Evolutionary conservation across 2,888 invertebrate species (phyloP), one percentile per base, ranked within the genome.

Genomic region (Blastobasis lacticolella): DNA sequence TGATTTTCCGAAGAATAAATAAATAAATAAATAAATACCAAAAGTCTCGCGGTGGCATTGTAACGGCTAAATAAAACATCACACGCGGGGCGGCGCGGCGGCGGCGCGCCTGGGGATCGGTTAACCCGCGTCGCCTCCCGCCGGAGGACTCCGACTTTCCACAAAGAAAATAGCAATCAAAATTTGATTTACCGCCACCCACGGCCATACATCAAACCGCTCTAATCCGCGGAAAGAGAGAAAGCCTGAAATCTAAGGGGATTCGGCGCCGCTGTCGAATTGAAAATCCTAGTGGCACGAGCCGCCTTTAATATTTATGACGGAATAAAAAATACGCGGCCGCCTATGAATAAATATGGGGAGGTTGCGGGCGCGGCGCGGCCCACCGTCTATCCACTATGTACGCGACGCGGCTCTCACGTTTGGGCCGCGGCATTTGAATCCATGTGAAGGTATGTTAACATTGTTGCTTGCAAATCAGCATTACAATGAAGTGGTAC

Each of bases 161-260:
- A 85, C 85, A 86, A 85, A 86, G 86, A 86, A 87, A 87, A 86
- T 85, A 80, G 75, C 88, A 88, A 88, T 88, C 87, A 85, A 87
- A 87, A 88, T 88, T 88, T 87, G 87, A 87, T 88, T 88, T 88
- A 88, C 88, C 79, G 86, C 84, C 82, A 78, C 86, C 83, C 81
- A 78, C 78, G 81, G 85, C 85, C 77, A 74, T 83, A 85, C 82
- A 84, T 82, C 84, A 84, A 75, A 75, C 79, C 78, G 66, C 76
- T 79, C 77, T 85, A 84, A 87, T 85, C 83, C 83, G 78, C 74
- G 76, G 78, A 81, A 79, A 77, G 75, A 79, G 69, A 73, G 74
- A 73, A 79, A 77, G 73, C 83, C 82, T 80, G 77, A 78, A 81
- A 76, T 82, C 78, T 82, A 77, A 77, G 79, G 83, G 86, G 83